Evolutionary conservation across 2,888 invertebrate species (phyloP), one percentile per base, ranked within the genome.

Genomic region (Blastobasis lacticolella): DNA sequence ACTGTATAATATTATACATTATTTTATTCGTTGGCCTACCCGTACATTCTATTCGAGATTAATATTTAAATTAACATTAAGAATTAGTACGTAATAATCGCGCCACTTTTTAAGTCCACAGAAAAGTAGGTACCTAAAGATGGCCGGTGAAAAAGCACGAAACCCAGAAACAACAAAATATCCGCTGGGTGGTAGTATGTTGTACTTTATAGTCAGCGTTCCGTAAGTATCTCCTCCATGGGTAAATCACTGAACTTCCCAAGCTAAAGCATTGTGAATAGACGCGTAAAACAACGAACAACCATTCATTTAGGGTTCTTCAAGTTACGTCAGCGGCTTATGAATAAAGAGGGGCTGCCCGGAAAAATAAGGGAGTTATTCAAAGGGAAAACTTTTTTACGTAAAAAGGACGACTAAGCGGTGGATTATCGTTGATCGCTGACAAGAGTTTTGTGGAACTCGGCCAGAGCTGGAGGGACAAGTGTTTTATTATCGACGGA

Each of bases 231-330:
- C 48, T 60, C 64, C 57, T 59, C 58, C 59, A 59, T 59, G 70
- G 61, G 69, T 68, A 81, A 86, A 86, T 84, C 84, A 78, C 75
- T 72, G 73, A 81, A 80, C 75, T 83, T 82, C 75, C 72, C 77
- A 78, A 76, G 73, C 78, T 78, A 79, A 86, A 77, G 73, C 81
- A 80, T 80, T 81, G 83, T 80, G 79, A 82, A 84, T 82, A 85
- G 83, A 82, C 76, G 81, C 85, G 85, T 88, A 87, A 88, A 88
- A 88, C 83, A 86, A 85, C 79, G 81, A 87, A 87, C 85, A 84
- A 74, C 87, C 86, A 80, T 87, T 86, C 83, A 86, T 87, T 88
- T 85, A 81, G 78, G 82, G 78, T 74, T 78, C 78, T 82, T 78
- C 74, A 76, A 83, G 83, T 85, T 83, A 78, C 84, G 80, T 81